These are phyloP conservation scores for Polyergus mexicanus DNA, from an alignment of 1,140 invertebrate genomes.

Conservation along the genomic window DNA sequence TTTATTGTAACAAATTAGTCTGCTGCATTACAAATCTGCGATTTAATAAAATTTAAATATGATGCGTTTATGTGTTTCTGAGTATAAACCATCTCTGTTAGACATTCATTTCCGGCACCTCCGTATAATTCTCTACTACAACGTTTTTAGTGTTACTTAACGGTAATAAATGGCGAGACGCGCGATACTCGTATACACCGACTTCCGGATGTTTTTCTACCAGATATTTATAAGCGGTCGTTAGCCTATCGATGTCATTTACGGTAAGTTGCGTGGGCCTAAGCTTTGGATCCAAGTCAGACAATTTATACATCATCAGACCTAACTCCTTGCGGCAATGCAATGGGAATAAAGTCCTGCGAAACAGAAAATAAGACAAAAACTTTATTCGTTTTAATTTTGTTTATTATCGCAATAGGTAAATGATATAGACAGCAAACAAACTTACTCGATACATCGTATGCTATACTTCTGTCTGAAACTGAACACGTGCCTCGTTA, in stretches of 20 bases:
- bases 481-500: conserved; percentile 94
- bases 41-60: conserved; percentile 73
- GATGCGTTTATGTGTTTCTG: neutral
- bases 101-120: neutral
- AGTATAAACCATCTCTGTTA: neutral
- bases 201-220: conserved; percentile 91
- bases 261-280: conserved; percentile 91
- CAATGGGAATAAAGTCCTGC: conserved; percentile 92
- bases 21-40: conserved; percentile 60
- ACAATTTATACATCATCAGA: conserved; percentile 90
- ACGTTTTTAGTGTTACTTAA: conserved; percentile 41
- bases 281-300: conserved; percentile 91
- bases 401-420: neutral
- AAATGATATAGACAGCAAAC: neutral
- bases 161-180: conserved; percentile 84
- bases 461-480: conserved; percentile 94
- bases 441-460: conserved; percentile 88
- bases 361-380: conserved; percentile 63
- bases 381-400: conserved; percentile 14
- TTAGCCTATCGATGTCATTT: conserved; percentile 92
- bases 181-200: conserved; percentile 90
- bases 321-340: conserved; percentile 89
- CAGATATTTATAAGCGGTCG: conserved; percentile 92
- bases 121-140: conserved; percentile 43
- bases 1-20: conserved; percentile 57